Evolutionary conservation across 2,797 vertebrate genomes (phyloP).

Genomic region (Hydrolagus colliei): DNA sequence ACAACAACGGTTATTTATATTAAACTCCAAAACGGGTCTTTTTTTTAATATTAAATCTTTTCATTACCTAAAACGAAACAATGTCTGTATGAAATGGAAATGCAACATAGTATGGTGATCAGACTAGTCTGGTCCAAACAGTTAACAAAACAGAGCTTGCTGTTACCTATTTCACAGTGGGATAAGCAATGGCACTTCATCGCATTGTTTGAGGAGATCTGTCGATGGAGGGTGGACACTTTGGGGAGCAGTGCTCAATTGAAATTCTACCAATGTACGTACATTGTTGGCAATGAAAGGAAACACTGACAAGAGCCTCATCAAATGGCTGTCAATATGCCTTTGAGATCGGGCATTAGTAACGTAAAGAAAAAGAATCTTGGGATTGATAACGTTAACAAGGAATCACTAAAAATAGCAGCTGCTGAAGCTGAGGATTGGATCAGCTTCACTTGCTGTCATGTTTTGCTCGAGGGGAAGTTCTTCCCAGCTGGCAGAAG

Average conservation of each 20-base stretch:
- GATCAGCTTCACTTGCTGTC: slow-evolving; percentile 11
- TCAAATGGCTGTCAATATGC: background rate
- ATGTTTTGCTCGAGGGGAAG: background rate
- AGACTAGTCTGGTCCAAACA: background rate
- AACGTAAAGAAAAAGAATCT: background rate
- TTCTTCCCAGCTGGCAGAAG: slow-evolving; percentile 1
- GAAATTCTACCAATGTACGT: background rate
- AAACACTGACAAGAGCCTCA: slow-evolving; percentile 4
- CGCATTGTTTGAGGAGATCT: background rate
- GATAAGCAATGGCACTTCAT: background rate
- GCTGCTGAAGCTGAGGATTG: background rate
- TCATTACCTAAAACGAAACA: background rate
- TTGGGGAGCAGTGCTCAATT: background rate
- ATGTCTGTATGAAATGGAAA: background rate
- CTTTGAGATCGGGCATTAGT: background rate
- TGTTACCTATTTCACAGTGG: background rate
- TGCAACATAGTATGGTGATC: background rate
- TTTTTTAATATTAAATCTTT: background rate
- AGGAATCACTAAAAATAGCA: slow-evolving; percentile 20
- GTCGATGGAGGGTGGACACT: background rate
- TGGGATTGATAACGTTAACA: slow-evolving; percentile 6
- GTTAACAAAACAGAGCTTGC: background rate
- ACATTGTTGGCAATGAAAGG: too few relatives aligned
- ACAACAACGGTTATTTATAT: background rate
- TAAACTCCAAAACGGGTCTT: background rate